Evolutionary conservation across 2,888 invertebrate genomes (phyloP), one percentile per base, ranked within the genome.

Genomic region (Eucriotettix oculatus): DNA sequence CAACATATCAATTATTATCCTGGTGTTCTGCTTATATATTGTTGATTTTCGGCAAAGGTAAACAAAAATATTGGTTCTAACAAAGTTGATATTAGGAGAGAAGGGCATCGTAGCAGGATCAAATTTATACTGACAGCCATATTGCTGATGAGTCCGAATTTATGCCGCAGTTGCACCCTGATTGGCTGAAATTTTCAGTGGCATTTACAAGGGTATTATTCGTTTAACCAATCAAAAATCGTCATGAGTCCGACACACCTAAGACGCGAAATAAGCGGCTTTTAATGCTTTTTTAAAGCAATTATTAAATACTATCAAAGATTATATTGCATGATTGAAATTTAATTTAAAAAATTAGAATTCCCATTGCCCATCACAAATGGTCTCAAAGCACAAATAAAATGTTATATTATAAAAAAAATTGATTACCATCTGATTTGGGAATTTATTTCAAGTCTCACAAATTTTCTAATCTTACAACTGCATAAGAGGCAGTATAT

Each of bases 51-150:
- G 16, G n/a, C 59, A 57, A 59, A 57, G 16, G 16, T n/a, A 41
- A 16, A 57, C 52, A 57, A 59, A 59, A 42, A 57, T 29, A 58
- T 52, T 41, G 42, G 55, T 54, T 10, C n/a, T 10, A 57, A 62
- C 14, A 48, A n/a, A 41, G 29, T 40, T 61, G 58, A 77, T 75
- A 79, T 80, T 83, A 81, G 84, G 85, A 83, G 87, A 86, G 87
- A 84, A 85, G 82, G 81, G 82, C 87, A 87, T 88, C 82, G 80
- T 83, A 76, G 82, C 81, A 83, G 82, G 82, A 84, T 86, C 87
- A 89, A 87, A 90, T 93, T 87, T 93, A 93, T 93, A 94, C 90
- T 93, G 91, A 86, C 90, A 88, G 89, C 90, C 89, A 90, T 90
- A 84, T 87, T 88, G 87, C 82, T 80, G 82, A 82, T 81, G 83